A percentile compares a stretch with the other conserved stretches of the same genome.
phyloP scores from a whole-genome alignment of 2,797 vertebrate genomes.

The Spea hammondii region DNA sequence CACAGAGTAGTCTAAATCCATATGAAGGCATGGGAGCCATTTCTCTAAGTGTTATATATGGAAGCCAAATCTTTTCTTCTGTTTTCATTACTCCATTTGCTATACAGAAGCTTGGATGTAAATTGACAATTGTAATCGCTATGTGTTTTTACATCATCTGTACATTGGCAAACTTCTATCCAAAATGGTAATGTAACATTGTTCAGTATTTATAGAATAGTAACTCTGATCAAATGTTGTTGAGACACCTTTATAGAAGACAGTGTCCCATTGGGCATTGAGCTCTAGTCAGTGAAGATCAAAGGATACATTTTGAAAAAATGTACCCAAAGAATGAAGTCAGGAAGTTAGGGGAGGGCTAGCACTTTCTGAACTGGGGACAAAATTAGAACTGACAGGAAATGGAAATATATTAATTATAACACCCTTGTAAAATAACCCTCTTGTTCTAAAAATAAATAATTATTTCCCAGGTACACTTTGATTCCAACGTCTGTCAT shows the following conservation, averaged over 20 bases:
- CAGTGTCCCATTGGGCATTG: too few relatives aligned
- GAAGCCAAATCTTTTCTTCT: slow-evolving; percentile 33
- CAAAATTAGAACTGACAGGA: too few relatives aligned
- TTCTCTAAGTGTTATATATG: slow-evolving; percentile 39
- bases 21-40: slow-evolving; percentile 29
- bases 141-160: slow-evolving; percentile 25
- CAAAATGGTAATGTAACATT: slow-evolving; percentile 27
- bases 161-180: slow-evolving; percentile 36
- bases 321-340: too few relatives aligned
- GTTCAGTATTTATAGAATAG: too few relatives aligned
- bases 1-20: slow-evolving; percentile 38
- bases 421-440: too few relatives aligned
- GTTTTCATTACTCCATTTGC: slow-evolving; percentile 23
- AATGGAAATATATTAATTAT: too few relatives aligned
- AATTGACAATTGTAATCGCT: slow-evolving; percentile 11
- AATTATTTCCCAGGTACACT: slow-evolving; percentile 31
- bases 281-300: too few relatives aligned
- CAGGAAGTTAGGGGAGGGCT: too few relatives aligned
- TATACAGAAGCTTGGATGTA: slow-evolving; percentile 27
- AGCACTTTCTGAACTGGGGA: too few relatives aligned
- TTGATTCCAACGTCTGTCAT: slow-evolving; percentile 36
- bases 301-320: too few relatives aligned
- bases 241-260: too few relatives aligned
- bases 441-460: background rate
- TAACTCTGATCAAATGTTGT: too few relatives aligned